phyloP scores from a whole-genome alignment of 1,140 invertebrate genomes.

The Cherax quadricarinatus region DNA sequence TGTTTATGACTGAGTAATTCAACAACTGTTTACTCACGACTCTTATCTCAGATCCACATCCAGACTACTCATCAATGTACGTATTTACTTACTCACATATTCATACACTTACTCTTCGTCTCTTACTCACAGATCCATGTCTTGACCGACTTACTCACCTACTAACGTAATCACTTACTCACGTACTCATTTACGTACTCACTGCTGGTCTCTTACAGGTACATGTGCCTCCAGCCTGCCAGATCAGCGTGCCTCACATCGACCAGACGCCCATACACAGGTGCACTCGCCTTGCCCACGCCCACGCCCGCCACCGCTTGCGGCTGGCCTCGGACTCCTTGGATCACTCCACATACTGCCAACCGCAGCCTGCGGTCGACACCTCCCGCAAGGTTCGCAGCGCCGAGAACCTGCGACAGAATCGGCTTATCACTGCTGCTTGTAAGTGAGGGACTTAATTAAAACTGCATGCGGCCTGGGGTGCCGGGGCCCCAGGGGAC shows the following conservation, averaged over 20 bases:
- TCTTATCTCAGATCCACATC: no score
- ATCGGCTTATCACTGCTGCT: not conserved
- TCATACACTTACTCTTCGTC: no score
- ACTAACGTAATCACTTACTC: not conserved
- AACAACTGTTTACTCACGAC: no score
- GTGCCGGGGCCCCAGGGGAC: not conserved
- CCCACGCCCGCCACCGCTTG: conserved; percentile 50
- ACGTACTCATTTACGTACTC: not conserved
- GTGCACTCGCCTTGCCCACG: not conserved
- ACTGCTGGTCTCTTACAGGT: not conserved
- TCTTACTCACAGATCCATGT: not conserved
- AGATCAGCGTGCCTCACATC: conserved; percentile 57
- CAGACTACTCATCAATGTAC: no score
- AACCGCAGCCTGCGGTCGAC: not conserved
- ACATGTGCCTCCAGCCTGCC: conserved; percentile 50
- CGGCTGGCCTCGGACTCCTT: conserved; percentile 57
- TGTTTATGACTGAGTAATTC: no score
- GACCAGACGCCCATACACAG: conserved; percentile 45
- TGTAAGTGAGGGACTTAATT: not conserved
- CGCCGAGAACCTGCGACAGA: conserved; percentile 52
- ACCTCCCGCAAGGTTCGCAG: conserved; percentile 32
- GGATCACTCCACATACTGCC: conserved; percentile 20
- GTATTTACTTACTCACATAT: no score
- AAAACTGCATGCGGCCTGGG: not conserved
- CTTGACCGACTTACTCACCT: not conserved